Evolutionary conservation across 1,140 invertebrate species (phyloP).

Genomic region (Monochamus saltuarius): DNA sequence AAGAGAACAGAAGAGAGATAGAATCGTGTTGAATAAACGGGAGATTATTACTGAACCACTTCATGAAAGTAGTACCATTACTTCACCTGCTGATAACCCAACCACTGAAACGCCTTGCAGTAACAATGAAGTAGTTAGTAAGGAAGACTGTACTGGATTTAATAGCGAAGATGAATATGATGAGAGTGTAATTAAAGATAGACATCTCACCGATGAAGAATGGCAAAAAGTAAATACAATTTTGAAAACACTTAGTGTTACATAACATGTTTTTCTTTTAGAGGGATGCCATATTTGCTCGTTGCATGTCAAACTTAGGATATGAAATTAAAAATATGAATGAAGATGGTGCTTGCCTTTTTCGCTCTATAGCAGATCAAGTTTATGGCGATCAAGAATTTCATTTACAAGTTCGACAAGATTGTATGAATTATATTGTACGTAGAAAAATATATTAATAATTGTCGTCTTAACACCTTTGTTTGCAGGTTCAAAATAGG

Average conservation of each 20-base stretch:
- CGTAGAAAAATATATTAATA: conserved; percentile 42
- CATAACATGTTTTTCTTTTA: conserved; percentile 26
- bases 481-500: conserved; percentile 70
- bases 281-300: conserved; percentile 62
- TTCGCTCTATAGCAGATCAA: conserved; percentile 89
- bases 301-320: conserved; percentile 72
- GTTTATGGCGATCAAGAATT: conserved; percentile 93
- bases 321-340: conserved; percentile 85
- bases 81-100: conserved; percentile 29
- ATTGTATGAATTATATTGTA: conserved; percentile 94
- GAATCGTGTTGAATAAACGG: conserved; percentile 36
- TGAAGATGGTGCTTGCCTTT: conserved; percentile 92
- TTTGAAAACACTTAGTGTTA: background rate
- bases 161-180: conserved; percentile 53
- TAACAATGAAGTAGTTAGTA: conserved; percentile 36
- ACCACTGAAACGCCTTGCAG: conserved; percentile 35
- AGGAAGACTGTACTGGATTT: conserved; percentile 49
- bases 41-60: conserved; percentile 36
- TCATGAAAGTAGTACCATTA: conserved; percentile 30
- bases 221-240: conserved; percentile 43
- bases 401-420: conserved; percentile 79
- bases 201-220: conserved; percentile 46
- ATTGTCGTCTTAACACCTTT: background rate
- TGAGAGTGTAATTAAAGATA: conserved; percentile 37
- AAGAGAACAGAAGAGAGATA: conserved; percentile 43